Base-by-base conservation (phyloP, 2,113 vertebrate species). In the Athene noctua region DNA sequence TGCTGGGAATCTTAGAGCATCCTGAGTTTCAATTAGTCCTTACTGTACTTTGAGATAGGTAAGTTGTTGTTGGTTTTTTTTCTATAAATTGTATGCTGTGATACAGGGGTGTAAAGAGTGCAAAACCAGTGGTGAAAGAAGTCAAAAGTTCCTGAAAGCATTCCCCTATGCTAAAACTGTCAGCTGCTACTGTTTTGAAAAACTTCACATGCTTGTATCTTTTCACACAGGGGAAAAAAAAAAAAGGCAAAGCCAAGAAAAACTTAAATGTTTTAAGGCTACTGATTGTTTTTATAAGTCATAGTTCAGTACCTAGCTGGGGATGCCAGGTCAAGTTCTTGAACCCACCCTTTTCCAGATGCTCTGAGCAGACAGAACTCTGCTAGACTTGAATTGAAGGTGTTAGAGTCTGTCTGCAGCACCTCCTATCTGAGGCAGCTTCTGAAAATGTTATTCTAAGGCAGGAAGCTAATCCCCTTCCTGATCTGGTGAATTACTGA, bases 361-460 rank as follows among this genome's bases (percentile, higher is more conserved):
- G 62, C 67, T 85, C 27, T 9, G 26, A 80, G 62, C 25, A 95
- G 71, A 46, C 80, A 89, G 77, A 87, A 23, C 58, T 70, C 49
- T 4, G 5, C 40, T 51, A 34, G 81, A 73, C 54, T 87, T 89
- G 88, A 92, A 65, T 1, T 84, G 58, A 78, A 83, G 46, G 22
- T 85, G 63, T 91, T 71, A 86, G 95, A 95, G 73, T 85, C 54
- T 92, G 78, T 79, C 90, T 92, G 67, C 57, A 75, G 29, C 29
- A 49, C 58, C 91, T 83, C 86, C 17, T 71, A 77, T 95, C 87
- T 90, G 66, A 88, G 91, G 29, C 66, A 84, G 38, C 70, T 95
- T 90, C 92, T 94, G 94, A 57, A 94, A 94, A 80, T 75, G 57
- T 95, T 95, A 21, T 89, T 90, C 46, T 77, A 29, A 87, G 54